Evolutionary conservation across 1,140 invertebrate genomes (phyloP), one percentile per base, ranked within the genome.

Genomic region (Drosophila nikananu): DNA sequence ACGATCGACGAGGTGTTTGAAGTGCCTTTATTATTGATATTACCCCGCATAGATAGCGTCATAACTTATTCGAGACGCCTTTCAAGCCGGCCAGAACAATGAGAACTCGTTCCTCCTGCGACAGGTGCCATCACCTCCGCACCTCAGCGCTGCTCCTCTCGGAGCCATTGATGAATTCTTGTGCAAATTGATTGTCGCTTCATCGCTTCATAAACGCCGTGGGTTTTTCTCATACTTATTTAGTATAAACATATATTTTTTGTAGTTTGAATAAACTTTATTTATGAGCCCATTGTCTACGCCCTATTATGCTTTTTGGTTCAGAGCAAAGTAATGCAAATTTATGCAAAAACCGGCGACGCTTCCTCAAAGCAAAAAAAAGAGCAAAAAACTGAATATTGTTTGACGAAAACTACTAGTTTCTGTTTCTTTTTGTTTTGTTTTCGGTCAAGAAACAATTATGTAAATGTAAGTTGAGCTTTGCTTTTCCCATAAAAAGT

Each of bases 81-180:
- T 62, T 70, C 59, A 73, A 55, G 48, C 32, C 21, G 32, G 37
- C 8, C 35, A 80, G 77, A 89, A 81, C 84, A 87, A 87, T 87
- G 77, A 87, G 81, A 89, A 87, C 84, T 87, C 68, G 84, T 87
- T 87, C 84, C 84, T 87, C 48, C 52, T 37, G 48, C 71, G 35
- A 70, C 67, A 74, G 71, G 68, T 73, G 71, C 30, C 59, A 51
- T 39, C n/a, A 41, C 39, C 35, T 49, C 64, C 68, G 66, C 19
- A 44, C 42, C 42, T 19, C n/a, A 19, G 42, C n/a, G 52, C 30
- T 55, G 19, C 52, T 55, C 32, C 32, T 62, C 46, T 42, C 42
- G 13, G 27, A 27, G 32, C 27, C 44, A 25, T 72, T 60, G 70
- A 59, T 51, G 54, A 73, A 72, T 72, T 72, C 65, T 71, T 67